phyloP scores from a whole-genome alignment of 2,797 vertebrate genomes.

The Hydrolagus colliei region DNA sequence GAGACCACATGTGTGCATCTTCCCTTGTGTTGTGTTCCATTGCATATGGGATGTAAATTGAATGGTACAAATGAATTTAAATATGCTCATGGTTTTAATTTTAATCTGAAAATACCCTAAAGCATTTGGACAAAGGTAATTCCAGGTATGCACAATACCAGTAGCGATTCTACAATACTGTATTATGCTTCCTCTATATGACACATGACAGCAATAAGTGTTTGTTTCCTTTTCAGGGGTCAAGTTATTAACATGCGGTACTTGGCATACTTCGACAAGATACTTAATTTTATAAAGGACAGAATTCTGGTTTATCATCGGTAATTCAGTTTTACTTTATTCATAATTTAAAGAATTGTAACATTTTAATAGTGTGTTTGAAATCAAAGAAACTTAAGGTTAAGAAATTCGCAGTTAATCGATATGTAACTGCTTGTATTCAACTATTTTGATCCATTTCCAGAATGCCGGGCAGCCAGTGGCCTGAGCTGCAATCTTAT shows the following conservation, averaged over 20 bases:
- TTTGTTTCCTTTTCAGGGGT: conserved; percentile 58
- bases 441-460: neutral
- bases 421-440: neutral
- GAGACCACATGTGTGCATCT: no score
- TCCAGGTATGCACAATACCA: no score
- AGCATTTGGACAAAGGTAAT: neutral
- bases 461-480: neutral
- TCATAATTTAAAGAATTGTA: neutral
- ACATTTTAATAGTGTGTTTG: no score
- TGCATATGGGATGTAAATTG: no score
- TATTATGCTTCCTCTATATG: neutral
- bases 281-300: conserved; percentile 94
- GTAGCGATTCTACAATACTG: neutral
- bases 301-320: conserved; percentile 91
- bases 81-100: no score
- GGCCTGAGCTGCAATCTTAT: neutral
- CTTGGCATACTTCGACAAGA: conserved; percentile 90
- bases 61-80: no score
- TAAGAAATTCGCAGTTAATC: neutral
- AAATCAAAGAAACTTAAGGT: neutral
- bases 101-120: no score
- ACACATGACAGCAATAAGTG: neutral
- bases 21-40: no score
- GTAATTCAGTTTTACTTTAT: conserved; percentile 52
- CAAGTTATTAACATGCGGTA: conserved; percentile 96